Base-by-base conservation (phyloP, 2,797 vertebrate genomes). In the Esox masquinongy region DNA sequence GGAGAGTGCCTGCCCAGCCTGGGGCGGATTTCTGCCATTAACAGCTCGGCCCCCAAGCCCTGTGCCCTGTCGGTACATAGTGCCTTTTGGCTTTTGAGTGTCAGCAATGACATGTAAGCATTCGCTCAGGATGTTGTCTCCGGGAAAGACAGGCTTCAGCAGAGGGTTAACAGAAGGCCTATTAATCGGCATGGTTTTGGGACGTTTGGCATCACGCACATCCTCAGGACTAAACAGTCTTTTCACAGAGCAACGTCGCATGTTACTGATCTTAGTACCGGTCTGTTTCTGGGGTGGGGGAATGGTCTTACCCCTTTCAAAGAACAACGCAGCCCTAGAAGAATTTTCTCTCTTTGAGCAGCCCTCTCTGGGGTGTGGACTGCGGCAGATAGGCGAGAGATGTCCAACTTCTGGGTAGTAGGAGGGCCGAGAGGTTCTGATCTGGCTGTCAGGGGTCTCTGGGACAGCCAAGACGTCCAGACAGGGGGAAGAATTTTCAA, bases 381-480 rank as follows among this genome's bases (percentile, higher is more conserved):
- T 91, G 24, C 81, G 83, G 36, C 90, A 90, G 68, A 93, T 68
- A 2, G 91, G 90, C 36, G 93, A 93, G 36, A 80, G 39, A 0
- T 84, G 75, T 29, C n/a, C 68, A 0, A 74, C 39, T 5, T 73
- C 39, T 36, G 19, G 66, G 47, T 61, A 34, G 19, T 39, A 82
- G 7, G 43, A 69, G 12, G 24, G 16, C 81, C 24, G n/a, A 79
- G 78, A 1, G 81, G 8, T 74, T 16, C 78, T 83, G 9, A 90
- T 86, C 79, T 93, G 90, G 87, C 90, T 92, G 24, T 29, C 85
- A 1, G 91, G 91, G 0, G 91, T 92, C 80, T 93, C 92, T 0
- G 91, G 91, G 19, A 93, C 85, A 64, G 81, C 80, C 15, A 90
- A 68, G 51, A 63, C 4, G 31, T 91, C 87, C 31, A 87, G 89